phyloP scores from a whole-genome alignment of 2,797 vertebrate genomes.

The Alectoris magna region DNA sequence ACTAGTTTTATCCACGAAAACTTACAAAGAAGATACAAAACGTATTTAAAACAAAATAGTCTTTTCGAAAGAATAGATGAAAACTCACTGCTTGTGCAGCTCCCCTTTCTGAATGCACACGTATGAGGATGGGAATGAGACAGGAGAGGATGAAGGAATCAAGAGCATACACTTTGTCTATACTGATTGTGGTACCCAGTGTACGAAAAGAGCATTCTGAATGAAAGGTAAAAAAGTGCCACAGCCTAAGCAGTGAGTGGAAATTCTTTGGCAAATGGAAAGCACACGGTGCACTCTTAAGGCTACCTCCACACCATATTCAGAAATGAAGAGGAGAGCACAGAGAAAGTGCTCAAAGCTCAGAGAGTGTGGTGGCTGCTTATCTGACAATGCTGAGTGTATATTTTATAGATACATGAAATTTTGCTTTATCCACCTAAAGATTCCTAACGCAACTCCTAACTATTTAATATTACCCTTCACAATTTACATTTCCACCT shows the following conservation, averaged over 20 bases:
- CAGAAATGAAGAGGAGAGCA: slow-evolving; percentile 29
- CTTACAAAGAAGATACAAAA: slow-evolving; percentile 6
- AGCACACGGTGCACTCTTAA: slow-evolving; percentile 44
- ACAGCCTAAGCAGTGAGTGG: slow-evolving; percentile 24
- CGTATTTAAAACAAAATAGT: neutral
- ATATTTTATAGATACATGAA: neutral
- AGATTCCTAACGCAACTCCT: neutral
- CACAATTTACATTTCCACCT: slow-evolving; percentile 2
- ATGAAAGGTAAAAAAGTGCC: slow-evolving; percentile 34
- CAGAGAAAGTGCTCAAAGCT: slow-evolving; percentile 47
- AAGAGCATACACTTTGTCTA: neutral
- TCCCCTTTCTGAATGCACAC: neutral
- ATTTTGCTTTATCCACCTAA: neutral
- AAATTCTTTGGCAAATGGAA: slow-evolving; percentile 60
- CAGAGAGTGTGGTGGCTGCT: neutral
- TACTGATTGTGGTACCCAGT: neutral
- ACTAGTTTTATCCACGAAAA: slow-evolving; percentile 6
- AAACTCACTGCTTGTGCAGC: slow-evolving; percentile 17
- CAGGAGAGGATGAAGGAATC: slow-evolving; percentile 2
- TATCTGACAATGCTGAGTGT: neutral
- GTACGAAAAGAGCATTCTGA: slow-evolving; percentile 29
- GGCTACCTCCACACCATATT: slow-evolving; percentile 12
- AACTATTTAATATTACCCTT: neutral
- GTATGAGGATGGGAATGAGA: neutral
- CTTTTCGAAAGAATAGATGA: neutral